Percentiles rank a stretch among this genome's conserved stretches.
These are phyloP conservation scores for Agelastica alni DNA, from an alignment of 2,888 invertebrate genomes.

Conservation along the genomic window DNA sequence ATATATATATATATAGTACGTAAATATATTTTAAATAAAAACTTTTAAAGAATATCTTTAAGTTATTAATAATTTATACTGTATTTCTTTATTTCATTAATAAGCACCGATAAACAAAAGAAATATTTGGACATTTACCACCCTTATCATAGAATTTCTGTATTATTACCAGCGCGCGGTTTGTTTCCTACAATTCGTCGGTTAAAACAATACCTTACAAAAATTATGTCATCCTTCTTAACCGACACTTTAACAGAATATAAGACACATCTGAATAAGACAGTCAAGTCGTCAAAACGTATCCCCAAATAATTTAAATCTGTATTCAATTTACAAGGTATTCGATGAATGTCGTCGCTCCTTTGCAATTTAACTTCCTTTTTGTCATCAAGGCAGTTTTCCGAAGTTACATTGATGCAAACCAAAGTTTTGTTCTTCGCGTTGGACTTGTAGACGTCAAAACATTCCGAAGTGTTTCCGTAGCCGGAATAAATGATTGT, in stretches of 20 bases:
- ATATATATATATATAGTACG: no score
- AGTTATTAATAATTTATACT: no score
- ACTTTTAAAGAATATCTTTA: no score
- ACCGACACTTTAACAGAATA: slow-evolving; percentile 1
- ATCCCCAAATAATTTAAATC: slow-evolving; percentile 1
- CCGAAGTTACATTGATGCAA: not conserved
- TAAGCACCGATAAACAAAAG: no score
- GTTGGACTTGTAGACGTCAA: slow-evolving; percentile 4
- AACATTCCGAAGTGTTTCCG: slow-evolving; percentile 12
- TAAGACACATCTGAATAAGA: slow-evolving; percentile 9
- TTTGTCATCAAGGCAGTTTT: slow-evolving; percentile 7
- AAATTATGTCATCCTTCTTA: not conserved
- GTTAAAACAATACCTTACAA: slow-evolving; percentile 10
- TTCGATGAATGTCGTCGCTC: not conserved
- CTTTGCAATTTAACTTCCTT: not conserved
- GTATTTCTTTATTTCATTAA: no score
- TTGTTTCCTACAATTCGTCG: no score
- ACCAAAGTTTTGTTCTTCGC: not conserved
- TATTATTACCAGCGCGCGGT: no score
- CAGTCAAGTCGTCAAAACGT: not conserved
- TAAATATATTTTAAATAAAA: no score
- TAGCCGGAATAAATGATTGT: slow-evolving; percentile 6
- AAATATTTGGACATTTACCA: no score
- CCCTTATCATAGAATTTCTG: no score
- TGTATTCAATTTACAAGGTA: not conserved